phyloP scores from a whole-genome alignment of 2,888 invertebrate species.

The Atherix ibis region DNA sequence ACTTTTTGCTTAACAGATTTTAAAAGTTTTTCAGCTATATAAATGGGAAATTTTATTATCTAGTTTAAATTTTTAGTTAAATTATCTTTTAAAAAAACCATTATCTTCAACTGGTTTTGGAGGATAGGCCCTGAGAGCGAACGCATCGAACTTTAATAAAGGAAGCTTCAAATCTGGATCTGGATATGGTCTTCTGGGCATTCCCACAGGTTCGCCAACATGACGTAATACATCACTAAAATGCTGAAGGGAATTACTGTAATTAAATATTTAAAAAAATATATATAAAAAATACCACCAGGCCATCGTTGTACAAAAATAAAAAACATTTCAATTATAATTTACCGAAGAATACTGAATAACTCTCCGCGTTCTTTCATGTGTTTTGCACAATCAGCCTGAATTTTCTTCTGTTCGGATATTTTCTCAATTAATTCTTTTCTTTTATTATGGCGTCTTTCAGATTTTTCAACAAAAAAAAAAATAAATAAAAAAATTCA shows the following conservation, averaged over 20 bases:
- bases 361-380: constrained; percentile 21
- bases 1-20: constrained; percentile 6
- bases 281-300: too few relatives aligned
- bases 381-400: constrained; percentile 14
- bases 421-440: constrained; percentile 17
- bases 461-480: background rate
- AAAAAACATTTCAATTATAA: too few relatives aligned
- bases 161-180: constrained; percentile 24
- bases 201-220: constrained; percentile 18
- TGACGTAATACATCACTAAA: constrained; percentile 22
- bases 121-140: constrained; percentile 20
- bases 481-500: background rate
- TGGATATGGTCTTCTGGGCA: constrained; percentile 19
- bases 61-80: background rate
- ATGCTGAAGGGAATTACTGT: constrained; percentile 9
- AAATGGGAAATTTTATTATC: constrained; percentile 1
- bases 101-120: constrained; percentile 24
- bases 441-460: constrained; percentile 21
- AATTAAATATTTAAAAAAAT: too few relatives aligned
- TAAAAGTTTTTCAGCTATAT: constrained; percentile 10
- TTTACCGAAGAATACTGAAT: background rate
- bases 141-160: constrained; percentile 24
- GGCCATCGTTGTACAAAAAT: too few relatives aligned
- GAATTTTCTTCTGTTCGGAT: constrained; percentile 12
- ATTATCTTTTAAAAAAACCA: constrained; percentile 13